These are phyloP conservation scores for Cephus runcator DNA, from an alignment of 2,888 invertebrate genomes.

Conservation along the genomic window DNA sequence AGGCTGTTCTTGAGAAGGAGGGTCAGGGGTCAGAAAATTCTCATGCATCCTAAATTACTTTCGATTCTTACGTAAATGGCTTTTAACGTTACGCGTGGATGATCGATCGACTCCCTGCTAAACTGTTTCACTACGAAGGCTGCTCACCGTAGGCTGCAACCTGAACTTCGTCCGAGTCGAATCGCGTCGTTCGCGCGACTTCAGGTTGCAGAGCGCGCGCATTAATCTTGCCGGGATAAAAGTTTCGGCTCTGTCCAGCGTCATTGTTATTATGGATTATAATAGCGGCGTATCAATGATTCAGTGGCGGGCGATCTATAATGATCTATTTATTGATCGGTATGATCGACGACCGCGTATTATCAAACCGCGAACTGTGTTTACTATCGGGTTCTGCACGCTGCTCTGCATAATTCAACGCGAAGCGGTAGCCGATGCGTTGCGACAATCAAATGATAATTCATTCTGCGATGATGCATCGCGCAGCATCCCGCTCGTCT, in stretches of 20 bases:
- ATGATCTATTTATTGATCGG: neutral
- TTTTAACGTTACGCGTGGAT: neutral
- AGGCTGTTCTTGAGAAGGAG: no score
- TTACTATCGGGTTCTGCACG: neutral
- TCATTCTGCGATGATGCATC: neutral
- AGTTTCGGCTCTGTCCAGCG: neutral
- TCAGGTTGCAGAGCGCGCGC: neutral
- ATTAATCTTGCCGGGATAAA: neutral
- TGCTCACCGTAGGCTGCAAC: neutral
- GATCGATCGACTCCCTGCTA: neutral
- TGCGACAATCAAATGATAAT: neutral
- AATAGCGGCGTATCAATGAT: neutral
- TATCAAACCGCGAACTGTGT: neutral
- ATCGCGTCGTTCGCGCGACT: neutral
- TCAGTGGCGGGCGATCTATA: neutral
- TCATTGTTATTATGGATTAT: neutral
- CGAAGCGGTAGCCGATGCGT: neutral
- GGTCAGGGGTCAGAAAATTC: neutral
- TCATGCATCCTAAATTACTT: neutral
- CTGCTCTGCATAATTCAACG: neutral
- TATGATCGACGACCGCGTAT: neutral
- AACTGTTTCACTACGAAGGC: neutral
- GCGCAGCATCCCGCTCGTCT: neutral
- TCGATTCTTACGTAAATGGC: neutral
- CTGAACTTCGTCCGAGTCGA: neutral